Evolutionary conservation across 1,140 invertebrate genomes (phyloP), one percentile per base, ranked within the genome.

Genomic region (Drosophila ercepeae): DNA sequence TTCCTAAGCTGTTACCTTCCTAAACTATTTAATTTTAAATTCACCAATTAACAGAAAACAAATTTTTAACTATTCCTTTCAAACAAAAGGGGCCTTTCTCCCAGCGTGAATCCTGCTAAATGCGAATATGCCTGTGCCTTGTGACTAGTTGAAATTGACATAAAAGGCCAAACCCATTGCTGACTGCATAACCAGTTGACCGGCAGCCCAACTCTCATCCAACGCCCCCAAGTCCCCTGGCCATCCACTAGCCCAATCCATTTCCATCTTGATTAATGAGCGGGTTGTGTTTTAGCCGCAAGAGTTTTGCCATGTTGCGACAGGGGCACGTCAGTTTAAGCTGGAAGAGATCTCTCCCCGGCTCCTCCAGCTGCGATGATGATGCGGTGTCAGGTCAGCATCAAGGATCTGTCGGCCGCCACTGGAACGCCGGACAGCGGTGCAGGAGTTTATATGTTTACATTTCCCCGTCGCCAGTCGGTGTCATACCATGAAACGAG

Each of bases 81-180:
- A 3, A n/a, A 11, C 9, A 32, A 32, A 32, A 11, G 29, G 13
- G n/a, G 2, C 16, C 13, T 42, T 58, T 65, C 16, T 51, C 8
- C n/a, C 23, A n/a, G 50, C 55, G 65, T 14, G 13, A 16, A 39
- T 18, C 8, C 8, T 9, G 16, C 8, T 42, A 18, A 4, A 19
- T n/a, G 5, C 6, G 4, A 13, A 39, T 11, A 32, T 34, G 64
- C 44, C 34, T 48, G 23, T 16, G 50, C 46, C 60, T 73, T 75
- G 48, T 65, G 53, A 52, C 32, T 74, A 8, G 42, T 48, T 68
- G 63, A 75, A 75, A 69, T 75, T 75, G 73, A 75, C 71, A 75
- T 75, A 69, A 75, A 69, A 75, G 73, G 55, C 73, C 72, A 54
- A 69, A 68, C 72, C 73, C 71, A 75, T 52, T 45, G 44, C 64